phyloP scores from a whole-genome alignment of 2,113 vertebrate genomes.

The Crotalus horridus region DNA sequence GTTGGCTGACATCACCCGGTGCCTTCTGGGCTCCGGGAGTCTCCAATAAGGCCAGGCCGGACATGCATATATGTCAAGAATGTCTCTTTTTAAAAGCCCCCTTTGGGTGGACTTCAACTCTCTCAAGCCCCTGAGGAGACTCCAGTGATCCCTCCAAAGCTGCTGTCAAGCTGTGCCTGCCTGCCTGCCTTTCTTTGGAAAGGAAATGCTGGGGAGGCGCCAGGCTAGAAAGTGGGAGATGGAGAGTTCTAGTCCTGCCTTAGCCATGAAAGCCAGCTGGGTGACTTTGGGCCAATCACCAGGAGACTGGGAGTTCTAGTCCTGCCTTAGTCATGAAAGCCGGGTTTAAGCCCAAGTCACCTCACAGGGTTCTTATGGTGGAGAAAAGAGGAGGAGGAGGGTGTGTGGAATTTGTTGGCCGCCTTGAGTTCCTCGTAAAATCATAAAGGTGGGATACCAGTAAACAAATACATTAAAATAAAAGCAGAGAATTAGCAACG shows the following conservation, averaged over 20 bases:
- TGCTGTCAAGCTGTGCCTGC: background rate
- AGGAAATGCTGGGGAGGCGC: background rate
- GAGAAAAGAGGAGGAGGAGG: background rate
- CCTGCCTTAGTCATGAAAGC: background rate
- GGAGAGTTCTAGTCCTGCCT: background rate
- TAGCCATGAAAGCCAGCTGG: background rate
- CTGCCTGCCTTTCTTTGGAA: background rate
- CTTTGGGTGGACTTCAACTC: background rate
- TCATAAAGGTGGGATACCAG: background rate
- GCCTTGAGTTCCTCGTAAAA: background rate
- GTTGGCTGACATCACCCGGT: background rate
- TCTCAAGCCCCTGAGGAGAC: background rate
- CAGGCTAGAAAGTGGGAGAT: background rate
- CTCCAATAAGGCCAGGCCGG: background rate
- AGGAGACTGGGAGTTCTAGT: background rate
- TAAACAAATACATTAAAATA: background rate
- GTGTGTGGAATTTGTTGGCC: background rate
- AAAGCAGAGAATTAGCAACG: background rate
- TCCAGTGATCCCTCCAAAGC: background rate
- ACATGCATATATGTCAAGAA: too few species aligned
- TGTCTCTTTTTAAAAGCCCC: background rate
- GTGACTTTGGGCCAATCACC: too few species aligned
- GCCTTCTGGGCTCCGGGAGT: background rate
- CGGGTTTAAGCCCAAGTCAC: background rate
- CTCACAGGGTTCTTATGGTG: background rate